A percentile compares a stretch with the other conserved stretches of the same genome.
phyloP scores from a whole-genome alignment of 2,888 invertebrate genomes.

The Nomada fabriciana region DNA sequence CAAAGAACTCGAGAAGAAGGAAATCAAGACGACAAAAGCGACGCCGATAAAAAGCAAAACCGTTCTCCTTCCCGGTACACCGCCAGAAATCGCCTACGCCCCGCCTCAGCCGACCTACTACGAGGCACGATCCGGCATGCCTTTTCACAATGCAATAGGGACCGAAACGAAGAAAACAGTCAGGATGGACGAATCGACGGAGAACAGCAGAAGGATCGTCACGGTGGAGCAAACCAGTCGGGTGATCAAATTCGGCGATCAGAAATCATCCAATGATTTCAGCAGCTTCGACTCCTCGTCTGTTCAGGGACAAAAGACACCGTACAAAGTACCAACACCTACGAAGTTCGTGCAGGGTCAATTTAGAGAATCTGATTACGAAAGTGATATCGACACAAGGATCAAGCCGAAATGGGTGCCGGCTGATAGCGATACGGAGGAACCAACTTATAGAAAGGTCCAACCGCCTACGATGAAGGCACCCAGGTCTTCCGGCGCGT shows the following conservation, averaged over 20 bases:
- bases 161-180: constrained; percentile 90
- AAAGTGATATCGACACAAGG: constrained; percentile 88
- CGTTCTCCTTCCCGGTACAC: constrained; percentile 86
- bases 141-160: constrained; percentile 87
- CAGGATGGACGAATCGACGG: constrained; percentile 89
- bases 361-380: constrained; percentile 89
- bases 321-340: constrained; percentile 85
- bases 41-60: constrained; percentile 77
- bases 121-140: constrained; percentile 86
- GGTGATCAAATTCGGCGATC: constrained; percentile 88
- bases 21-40: constrained; percentile 27
- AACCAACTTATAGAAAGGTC: constrained; percentile 87
- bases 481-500: constrained; percentile 80
- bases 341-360: constrained; percentile 89
- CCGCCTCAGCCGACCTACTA: constrained; percentile 86
- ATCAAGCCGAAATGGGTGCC: constrained; percentile 89
- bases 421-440: constrained; percentile 86
- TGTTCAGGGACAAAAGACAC: constrained; percentile 59
- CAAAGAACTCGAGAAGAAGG: constrained; percentile 57
- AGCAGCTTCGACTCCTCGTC: constrained; percentile 40
- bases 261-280: constrained; percentile 54
- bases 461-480: constrained; percentile 85
- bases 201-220: constrained; percentile 88
- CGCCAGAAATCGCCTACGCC: constrained; percentile 87
- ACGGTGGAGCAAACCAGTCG: constrained; percentile 90